Evolutionary conservation across 1,140 invertebrate genomes (phyloP), one percentile per base, ranked within the genome.

Genomic region (Drosophila kepulauana): DNA sequence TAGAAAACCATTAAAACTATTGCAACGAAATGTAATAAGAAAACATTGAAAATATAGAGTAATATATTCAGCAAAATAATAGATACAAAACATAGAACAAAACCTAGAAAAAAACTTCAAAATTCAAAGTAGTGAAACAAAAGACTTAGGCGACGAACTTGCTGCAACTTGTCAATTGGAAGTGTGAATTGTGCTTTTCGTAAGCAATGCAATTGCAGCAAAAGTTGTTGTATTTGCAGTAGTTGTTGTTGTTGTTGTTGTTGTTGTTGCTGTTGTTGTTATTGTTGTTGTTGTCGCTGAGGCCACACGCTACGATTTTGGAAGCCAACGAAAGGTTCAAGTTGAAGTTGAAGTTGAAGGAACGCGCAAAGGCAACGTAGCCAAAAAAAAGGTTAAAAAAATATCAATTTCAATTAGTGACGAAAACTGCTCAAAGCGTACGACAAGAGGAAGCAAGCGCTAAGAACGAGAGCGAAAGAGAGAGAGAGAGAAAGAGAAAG

Each of bases 391-490:
- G 20, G 3, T 3, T 3, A 25, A 25, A 72, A 72, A 89, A 90
- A 89, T 89, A 89, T 89, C 86, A 89, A 90, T 89, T 89, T 89
- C 85, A 89, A 90, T 89, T 81, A 81, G 57, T 38, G 41, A 65
- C 51, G 63, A 65, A 65, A 54, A 68, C 33, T 56, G 46, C 13
- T 35, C 43, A 70, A 52, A 71, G 62, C 49, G 57, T 59, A 59
- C 41, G 61, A 43, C 54, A 57, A 38, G 5, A 64, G 38, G 62
- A 35, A 20, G 48, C 1, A 38, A 20, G 30, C 11, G 65, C 58
- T 49, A 48, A 81, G 70, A 69, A 46, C 3, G 25, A 69, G 41
- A 76, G 65, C 69, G 73, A 13, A 35, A 56, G 57, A 54, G 35
- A 48, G 33, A 69, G 72, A 43, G 74, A 48, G 64, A 46, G 38